Percentiles rank a stretch among this genome's conserved stretches.
Evolutionary conservation across 2,113 vertebrate species (phyloP).

Genomic region (Xenotilapia caudafasciata): DNA sequence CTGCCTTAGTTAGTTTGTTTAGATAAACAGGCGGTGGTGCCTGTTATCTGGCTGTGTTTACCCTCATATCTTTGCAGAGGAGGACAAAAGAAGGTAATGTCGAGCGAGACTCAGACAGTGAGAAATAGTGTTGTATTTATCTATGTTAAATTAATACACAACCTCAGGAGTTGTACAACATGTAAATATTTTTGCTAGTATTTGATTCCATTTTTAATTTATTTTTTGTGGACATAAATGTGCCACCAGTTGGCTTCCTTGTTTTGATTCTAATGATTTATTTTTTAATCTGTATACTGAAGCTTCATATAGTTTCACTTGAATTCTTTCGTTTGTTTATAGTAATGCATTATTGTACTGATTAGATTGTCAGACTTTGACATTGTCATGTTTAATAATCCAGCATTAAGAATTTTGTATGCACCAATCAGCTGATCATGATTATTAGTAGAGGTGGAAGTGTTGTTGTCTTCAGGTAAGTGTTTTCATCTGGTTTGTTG

Average conservation of each 20-base stretch:
- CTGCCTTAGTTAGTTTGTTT: background rate
- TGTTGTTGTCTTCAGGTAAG: background rate
- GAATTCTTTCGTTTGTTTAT: background rate
- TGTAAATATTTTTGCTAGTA: background rate
- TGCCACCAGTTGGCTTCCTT: background rate
- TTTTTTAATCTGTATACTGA: background rate
- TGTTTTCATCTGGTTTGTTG: background rate
- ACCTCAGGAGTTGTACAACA: background rate
- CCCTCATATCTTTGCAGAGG: background rate
- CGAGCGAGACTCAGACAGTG: background rate
- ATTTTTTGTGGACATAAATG: background rate
- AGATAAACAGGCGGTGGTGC: background rate
- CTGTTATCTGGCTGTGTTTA: background rate
- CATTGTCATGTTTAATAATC: background rate
- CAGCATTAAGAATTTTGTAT: background rate
- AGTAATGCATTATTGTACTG: background rate
- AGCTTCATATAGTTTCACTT: background rate
- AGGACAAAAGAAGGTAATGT: background rate
- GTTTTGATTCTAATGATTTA: background rate
- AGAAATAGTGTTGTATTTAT: background rate
- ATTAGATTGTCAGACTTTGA: background rate
- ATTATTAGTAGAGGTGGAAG: background rate
- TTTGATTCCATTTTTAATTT: background rate
- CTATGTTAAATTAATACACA: background rate
- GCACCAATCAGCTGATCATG: background rate